Evolutionary conservation across 1,140 invertebrate genomes (phyloP).

Genomic region (Drosophila simulans): DNA sequence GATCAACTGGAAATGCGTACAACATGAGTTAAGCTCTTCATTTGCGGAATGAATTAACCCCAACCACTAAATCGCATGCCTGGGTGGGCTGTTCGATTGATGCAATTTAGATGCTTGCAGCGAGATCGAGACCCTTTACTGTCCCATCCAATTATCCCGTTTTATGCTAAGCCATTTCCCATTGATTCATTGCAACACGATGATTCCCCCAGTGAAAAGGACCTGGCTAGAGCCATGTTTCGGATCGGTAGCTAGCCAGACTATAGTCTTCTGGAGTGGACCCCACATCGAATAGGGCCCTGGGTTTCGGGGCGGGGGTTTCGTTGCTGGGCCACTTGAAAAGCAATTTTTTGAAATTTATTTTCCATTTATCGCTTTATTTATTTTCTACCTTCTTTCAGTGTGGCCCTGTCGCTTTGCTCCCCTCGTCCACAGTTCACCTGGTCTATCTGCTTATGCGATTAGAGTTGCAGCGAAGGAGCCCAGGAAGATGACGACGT

Average conservation of each 20-base stretch:
- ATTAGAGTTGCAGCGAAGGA: conserved; percentile 65
- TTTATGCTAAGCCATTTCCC: conserved; percentile 14
- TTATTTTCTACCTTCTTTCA: conserved; percentile 70
- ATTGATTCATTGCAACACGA: conserved; percentile 6
- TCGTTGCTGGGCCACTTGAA: conserved; percentile 62
- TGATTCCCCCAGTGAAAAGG: conserved; percentile 3
- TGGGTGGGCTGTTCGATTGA: too few species aligned
- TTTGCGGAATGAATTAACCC: too few species aligned
- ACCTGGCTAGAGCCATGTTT: conserved; percentile 13
- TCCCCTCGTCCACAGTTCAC: conserved; percentile 13
- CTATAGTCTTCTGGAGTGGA: not conserved
- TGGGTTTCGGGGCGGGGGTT: conserved; percentile 14
- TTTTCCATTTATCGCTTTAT: conserved; percentile 82
- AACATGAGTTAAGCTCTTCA: too few species aligned
- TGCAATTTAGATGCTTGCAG: not conserved
- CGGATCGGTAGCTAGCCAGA: conserved; percentile 23
- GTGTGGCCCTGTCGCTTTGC: conserved; percentile 46
- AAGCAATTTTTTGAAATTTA: conserved; percentile 78
- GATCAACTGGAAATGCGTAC: not conserved
- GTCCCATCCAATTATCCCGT: conserved; percentile 2
- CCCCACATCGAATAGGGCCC: conserved; percentile 13
- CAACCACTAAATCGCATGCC: too few species aligned
- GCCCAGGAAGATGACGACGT: conserved; percentile 43
- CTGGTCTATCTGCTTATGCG: conserved; percentile 73
- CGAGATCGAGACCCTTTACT: not conserved